Base-by-base conservation (phyloP, 1,140 invertebrate genomes). In the Berghia stephanieae region DNA sequence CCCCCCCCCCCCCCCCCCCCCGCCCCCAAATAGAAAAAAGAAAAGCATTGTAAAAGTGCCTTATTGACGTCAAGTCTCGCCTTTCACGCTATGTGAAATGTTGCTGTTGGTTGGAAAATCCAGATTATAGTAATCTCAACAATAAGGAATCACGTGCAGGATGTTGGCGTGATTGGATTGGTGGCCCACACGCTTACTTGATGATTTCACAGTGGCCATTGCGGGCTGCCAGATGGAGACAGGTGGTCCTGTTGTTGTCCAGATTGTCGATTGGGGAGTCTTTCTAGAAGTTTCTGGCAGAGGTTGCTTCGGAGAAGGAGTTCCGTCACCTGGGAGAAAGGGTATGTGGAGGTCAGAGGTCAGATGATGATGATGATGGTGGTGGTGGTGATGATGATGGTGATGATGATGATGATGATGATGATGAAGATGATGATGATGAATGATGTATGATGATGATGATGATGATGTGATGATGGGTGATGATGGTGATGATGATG, bases 201-300 rank as follows among this genome's bases (percentile, higher is more conserved):
- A 90, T 87, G 49, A 90, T 87, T 73, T 91, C 89, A 16, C 83
- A 82, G 78, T 91, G 90, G 40, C 90, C 90, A 76, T 90, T 89
- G 77, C 86, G 86, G n/a, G 90, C 89, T 42, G 90, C 90, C 24
- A 91, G 83, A 80, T 91, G 90, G 6, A 91, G 80, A 63, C 88
- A 88, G 13, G 90, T 90, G 0, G 88, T 87, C 13, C 86, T 78
- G 69, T 81, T 81, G 75, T 89, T 89, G 72, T 90, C 88, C 24
- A 83, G 55, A 72, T 85, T 84, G 71, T 90, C 89, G 63, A 84
- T 83, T 21, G 85, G 79, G 67, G 80, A 84, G 66, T 88, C 85
- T 60, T 83, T 83, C 76, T 63, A 91, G 80, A 18, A 90, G 81
- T 36, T 81, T 83, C 42, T 84, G 83, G 82, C 89, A 90, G 72